Percentiles rank a stretch among this genome's conserved stretches.
phyloP scores from a whole-genome alignment of 2,113 vertebrate genomes.

The Channa maculata region DNA sequence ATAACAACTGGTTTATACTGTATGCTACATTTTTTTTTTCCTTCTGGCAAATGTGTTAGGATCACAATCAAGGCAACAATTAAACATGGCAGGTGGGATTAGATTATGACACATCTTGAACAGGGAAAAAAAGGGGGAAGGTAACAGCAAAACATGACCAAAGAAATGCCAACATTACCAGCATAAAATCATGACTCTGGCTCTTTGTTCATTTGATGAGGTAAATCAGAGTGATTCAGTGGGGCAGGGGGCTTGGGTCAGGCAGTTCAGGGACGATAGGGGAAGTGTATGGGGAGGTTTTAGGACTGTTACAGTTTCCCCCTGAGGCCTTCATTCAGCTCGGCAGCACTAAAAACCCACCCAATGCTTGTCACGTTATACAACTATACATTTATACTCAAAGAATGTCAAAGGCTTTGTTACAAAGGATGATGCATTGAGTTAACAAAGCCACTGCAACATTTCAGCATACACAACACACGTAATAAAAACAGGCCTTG shows the following conservation, averaged over 20 bases:
- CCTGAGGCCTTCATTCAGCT: conserved; percentile 23
- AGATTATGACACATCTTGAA: conserved; percentile 56
- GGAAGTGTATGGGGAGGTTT: conserved; percentile 2
- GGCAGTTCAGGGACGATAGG: conserved; percentile 15
- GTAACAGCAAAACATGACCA: conserved; percentile 67
- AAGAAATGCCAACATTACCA: conserved; percentile 65
- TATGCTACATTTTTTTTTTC: conserved; percentile 23
- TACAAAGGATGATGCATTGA: conserved; percentile 43
- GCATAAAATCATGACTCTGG: conserved; percentile 75
- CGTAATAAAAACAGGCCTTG: conserved; percentile 60
- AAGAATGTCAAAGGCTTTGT: conserved; percentile 43
- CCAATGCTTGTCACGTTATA: conserved; percentile 36
- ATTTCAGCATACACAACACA: conserved; percentile 58
- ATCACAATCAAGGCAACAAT: conserved; percentile 66
- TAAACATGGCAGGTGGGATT: conserved; percentile 55
- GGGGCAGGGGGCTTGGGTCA: conserved; percentile 13
- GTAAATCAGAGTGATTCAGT: conserved; percentile 62
- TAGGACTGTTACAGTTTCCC: conserved; percentile 29
- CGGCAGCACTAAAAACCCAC: conserved; percentile 27
- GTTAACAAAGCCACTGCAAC: conserved; percentile 60
- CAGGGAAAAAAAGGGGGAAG: conserved; percentile 41
- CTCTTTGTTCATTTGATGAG: conserved; percentile 72
- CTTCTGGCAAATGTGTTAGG: conserved; percentile 26
- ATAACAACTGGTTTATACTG: conserved; percentile 15
- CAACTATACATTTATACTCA: conserved; percentile 59